Evolutionary conservation across 1,140 invertebrate genomes (phyloP), one percentile per base, ranked within the genome.

Genomic region (Calliopsis andreniformis): DNA sequence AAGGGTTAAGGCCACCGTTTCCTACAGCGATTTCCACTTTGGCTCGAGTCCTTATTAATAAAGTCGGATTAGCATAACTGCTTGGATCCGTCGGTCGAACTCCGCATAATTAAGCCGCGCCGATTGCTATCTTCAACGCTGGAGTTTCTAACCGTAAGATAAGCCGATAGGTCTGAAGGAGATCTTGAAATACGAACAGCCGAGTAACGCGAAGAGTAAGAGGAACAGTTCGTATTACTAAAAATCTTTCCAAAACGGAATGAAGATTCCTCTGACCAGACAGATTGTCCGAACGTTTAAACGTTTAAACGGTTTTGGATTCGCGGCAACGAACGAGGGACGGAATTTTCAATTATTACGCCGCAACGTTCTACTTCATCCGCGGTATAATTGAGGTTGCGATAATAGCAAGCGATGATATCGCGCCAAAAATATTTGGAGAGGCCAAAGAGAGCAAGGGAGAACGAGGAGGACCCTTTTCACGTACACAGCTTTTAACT

Each of bases 31-130:
- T 88, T 77, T 86, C 82, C 79, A 83, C 82, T 86, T 82, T 59
- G 67, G 75, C 75, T 72, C 78, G 77, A 89, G 87, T 87, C 87
- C 87, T 88, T 89, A 89, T 88, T 89, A 89, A 89, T 89, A 89
- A 88, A 87, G 83, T 83, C 66, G 85, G 87, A 89, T 89, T 89
- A 89, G 84, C 87, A 87, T 89, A 88, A 88, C 86, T 86, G 78
- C 86, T 79, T 56, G 84, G 73, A 85, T 82, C 76, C 71, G 69
- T 76, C 76, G 80, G 56, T 53, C 69, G 83, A 86, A 85, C 79
- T 83, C 76, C 55, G 83, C 84, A 86, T 86, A 85, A 86, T 86
- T 86, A 80, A 85, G 77, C 80, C 75, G 66, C 69, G 77, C 79
- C 80, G 77, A 86, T 85, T 79, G 80, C 70, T 55, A 85, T 85